Base-by-base conservation (phyloP, 2,888 invertebrate species). In the Idaea aversata region DNA sequence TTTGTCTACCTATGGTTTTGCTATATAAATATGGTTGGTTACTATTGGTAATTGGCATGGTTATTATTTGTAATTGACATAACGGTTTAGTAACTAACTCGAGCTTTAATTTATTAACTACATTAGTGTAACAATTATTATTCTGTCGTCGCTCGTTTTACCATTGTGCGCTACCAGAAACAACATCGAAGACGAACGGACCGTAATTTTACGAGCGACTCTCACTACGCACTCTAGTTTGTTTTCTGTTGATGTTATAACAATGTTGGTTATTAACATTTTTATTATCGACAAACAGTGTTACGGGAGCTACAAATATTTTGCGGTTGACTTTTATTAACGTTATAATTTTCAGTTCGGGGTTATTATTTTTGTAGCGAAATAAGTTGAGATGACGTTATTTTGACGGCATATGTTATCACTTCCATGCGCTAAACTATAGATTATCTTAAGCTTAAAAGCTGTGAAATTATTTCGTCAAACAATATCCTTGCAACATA, bases 121-220 rank as follows among this genome's bases (percentile, higher is more conserved):
- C 36, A 36, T 25, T 25, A 25, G 25, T 2, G 25, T 25, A 3
- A 36, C 36, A 36, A 10, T 36, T 25, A 3, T 25, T 2, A 3
- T 25, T 25, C 25, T 25, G 3, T 25, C 25, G 47, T 47, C 47
- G 47, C 13, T 4, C 47, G 47, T 4, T 6, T 10, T 10, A 47
- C 7, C 47, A 47, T 47, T 47, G 47, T 47, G 47, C 7, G 7
- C 10, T 4, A 47, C n/a, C n/a, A 47, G 47, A 47, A 47, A 47
- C 47, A 47, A 47, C 47, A 47, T 10, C 47, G 10, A 36, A 36
- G 36, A 10, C 47, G 47, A 47, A 73, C 84, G 78, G 76, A 76
- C 80, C 77, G 83, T 86, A 85, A 88, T 86, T 91, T 90, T 90
- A 91, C 84, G 90, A 87, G 77, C 77, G 78, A 75, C 65, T 71